These are phyloP conservation scores for Zapus hudsonius DNA, from an alignment of 2,113 vertebrate genomes.

Conservation along the genomic window DNA sequence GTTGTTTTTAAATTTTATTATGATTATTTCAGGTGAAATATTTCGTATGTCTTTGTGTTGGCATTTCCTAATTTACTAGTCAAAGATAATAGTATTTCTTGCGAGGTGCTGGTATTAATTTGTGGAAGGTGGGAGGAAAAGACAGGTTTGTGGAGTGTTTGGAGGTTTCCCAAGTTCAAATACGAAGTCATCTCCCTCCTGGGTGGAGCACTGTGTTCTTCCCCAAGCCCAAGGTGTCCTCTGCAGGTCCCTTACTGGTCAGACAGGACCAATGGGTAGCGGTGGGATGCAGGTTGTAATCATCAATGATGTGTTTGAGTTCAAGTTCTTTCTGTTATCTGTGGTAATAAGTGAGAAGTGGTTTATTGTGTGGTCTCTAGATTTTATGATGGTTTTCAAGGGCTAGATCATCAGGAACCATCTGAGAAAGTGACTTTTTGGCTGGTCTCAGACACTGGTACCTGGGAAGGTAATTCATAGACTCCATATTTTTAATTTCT, in stretches of 20 bases:
- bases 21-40: conserved; percentile 28
- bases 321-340: not conserved
- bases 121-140: accelerated
- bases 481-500: not conserved
- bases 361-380: not conserved
- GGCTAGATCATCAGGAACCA: not conserved
- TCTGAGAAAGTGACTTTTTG: conserved; percentile 4
- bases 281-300: not conserved
- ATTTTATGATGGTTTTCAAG: not conserved
- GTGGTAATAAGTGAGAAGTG: accelerated
- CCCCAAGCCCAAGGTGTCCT: not conserved
- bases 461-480: not conserved
- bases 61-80: conserved; percentile 26
- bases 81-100: not conserved
- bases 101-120: conserved; percentile 37
- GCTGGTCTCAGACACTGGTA: not conserved
- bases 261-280: accelerated
- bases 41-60: conserved; percentile 23
- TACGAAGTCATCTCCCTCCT: not conserved
- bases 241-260: not conserved
- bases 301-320: not conserved
- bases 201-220: not conserved
- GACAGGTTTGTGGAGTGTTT: not conserved
- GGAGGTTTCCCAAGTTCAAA: conserved; percentile 43
- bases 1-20: conserved; percentile 56